phyloP scores from a whole-genome alignment of 2,888 invertebrate species.

The Geophilus truncorum region DNA sequence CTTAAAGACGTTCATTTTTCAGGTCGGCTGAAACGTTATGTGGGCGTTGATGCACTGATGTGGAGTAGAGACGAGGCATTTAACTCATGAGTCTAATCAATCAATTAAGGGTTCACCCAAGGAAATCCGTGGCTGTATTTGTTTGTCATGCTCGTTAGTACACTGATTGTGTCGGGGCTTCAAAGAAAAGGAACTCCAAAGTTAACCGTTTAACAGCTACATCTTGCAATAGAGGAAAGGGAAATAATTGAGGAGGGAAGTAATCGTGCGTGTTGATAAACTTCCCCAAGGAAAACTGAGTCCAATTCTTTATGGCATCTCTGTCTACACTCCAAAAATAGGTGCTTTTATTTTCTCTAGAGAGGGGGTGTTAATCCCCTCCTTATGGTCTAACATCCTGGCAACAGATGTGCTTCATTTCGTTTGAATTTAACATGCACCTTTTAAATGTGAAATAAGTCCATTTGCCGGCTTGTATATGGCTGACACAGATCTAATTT shows the following conservation, averaged over 20 bases:
- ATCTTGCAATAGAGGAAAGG: neutral
- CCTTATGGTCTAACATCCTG: neutral
- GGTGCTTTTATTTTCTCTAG: neutral
- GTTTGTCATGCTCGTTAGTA: neutral
- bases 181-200: neutral
- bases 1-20: neutral
- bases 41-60: neutral
- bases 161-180: neutral
- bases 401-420: neutral
- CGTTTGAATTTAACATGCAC: neutral
- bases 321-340: constrained; percentile 4
- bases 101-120: neutral
- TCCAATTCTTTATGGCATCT: neutral
- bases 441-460: neutral
- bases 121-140: neutral
- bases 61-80: neutral
- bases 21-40: neutral
- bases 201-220: neutral
- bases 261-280: neutral
- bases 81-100: neutral
- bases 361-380: neutral
- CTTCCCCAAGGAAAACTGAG: neutral
- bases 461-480: too few relatives aligned
- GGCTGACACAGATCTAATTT: neutral
- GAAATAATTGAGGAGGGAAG: neutral